These are phyloP conservation scores for Cerastis rubricosa DNA, from an alignment of 2,888 invertebrate genomes.

Conservation along the genomic window DNA sequence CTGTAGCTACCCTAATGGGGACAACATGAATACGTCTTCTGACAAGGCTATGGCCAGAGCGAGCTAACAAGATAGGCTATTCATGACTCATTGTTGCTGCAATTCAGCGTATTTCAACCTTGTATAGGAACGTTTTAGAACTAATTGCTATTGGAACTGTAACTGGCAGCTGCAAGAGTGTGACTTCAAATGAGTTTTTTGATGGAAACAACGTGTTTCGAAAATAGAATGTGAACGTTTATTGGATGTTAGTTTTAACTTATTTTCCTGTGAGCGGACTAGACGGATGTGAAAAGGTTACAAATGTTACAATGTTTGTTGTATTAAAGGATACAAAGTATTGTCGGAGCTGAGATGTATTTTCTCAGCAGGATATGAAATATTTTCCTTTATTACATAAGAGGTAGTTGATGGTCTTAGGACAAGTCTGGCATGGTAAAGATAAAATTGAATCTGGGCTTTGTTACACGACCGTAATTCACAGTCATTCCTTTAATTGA, in stretches of 20 bases:
- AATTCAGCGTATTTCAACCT: conserved; percentile 43
- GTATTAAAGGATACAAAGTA: conserved; percentile 50
- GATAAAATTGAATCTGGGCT: conserved; percentile 32
- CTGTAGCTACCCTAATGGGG: conserved; percentile 24
- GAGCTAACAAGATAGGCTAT: conserved; percentile 45
- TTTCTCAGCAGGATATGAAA: conserved; percentile 42
- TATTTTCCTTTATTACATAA: conserved; percentile 39
- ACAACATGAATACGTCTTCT: conserved; percentile 50
- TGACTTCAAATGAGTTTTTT: conserved; percentile 48
- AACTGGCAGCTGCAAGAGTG: conserved; percentile 22
- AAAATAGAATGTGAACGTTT: conserved; percentile 39
- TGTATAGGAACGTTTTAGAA: conserved; percentile 47
- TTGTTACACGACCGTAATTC: conserved; percentile 17
- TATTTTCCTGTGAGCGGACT: conserved; percentile 34
- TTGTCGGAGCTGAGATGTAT: conserved; percentile 28
- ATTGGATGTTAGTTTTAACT: conserved; percentile 37
- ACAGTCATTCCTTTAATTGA: conserved; percentile 48
- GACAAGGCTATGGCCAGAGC: conserved; percentile 35
- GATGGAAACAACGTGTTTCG: conserved; percentile 31
- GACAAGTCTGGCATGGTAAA: conserved; percentile 2
- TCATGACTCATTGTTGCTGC: conserved; percentile 41
- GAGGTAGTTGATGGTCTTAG: conserved; percentile 31
- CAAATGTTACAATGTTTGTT: conserved; percentile 42
- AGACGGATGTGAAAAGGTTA: conserved; percentile 41
- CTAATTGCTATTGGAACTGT: conserved; percentile 60